phyloP scores from a whole-genome alignment of 2,113 vertebrate genomes.

The Salminus brasiliensis region DNA sequence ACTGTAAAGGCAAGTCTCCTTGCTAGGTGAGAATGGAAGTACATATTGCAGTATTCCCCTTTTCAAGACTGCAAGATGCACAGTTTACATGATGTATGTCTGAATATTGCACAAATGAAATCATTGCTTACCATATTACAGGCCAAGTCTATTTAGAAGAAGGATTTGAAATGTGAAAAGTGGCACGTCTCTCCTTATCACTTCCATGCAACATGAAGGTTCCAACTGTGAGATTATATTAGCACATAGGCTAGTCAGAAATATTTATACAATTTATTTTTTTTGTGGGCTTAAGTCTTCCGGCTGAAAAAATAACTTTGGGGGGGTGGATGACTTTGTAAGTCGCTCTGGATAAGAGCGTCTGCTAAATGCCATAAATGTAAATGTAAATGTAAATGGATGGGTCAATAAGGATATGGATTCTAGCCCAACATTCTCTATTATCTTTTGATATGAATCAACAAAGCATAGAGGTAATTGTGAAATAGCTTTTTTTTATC shows the following conservation, averaged over 20 bases:
- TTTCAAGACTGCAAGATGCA: neutral
- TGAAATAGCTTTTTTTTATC: too few species aligned
- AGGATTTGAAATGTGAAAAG: neutral
- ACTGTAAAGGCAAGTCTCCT: too few species aligned
- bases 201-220: neutral
- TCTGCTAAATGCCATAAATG: too few species aligned
- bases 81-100: neutral
- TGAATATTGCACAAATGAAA: neutral
- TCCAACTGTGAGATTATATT: neutral
- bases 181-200: neutral
- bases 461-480: too few species aligned
- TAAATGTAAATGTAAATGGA: too few species aligned
- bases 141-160: neutral
- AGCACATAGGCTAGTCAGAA: neutral
- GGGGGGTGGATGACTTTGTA: too few species aligned
- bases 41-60: neutral
- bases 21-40: too few species aligned
- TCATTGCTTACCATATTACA: neutral
- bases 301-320: too few species aligned
- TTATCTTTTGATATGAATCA: too few species aligned
- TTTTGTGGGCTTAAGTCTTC: neutral
- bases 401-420: too few species aligned
- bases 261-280: neutral
- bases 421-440: too few species aligned
- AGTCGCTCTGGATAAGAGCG: too few species aligned